Evolutionary conservation across 2,888 invertebrate genomes (phyloP).

Genomic region (Amblyjoppa proteus): DNA sequence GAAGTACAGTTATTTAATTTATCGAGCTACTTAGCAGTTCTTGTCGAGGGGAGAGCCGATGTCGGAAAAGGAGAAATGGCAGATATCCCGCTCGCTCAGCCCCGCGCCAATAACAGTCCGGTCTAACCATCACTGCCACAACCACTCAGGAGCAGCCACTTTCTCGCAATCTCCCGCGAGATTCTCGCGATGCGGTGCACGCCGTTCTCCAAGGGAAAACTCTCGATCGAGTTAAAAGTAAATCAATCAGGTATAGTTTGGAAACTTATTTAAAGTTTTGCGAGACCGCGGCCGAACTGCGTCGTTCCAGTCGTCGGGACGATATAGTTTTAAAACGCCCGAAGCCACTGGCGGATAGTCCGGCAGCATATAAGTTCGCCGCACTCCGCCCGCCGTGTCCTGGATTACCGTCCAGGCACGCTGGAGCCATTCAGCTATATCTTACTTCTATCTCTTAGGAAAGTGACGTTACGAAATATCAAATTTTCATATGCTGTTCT

Average conservation of each 20-base stretch:
- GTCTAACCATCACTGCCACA: conserved; percentile 44
- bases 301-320: conserved; percentile 23
- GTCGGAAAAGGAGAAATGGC: conserved; percentile 25
- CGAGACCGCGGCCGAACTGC: conserved; percentile 38
- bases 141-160: conserved; percentile 31
- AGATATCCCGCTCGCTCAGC: neutral
- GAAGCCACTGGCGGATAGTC: conserved; percentile 36
- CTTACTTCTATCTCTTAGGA: neutral
- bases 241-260: conserved; percentile 80
- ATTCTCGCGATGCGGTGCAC: conserved; percentile 63
- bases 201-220: conserved; percentile 43
- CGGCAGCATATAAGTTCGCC: conserved; percentile 7
- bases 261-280: conserved; percentile 80
- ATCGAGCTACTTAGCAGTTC: neutral
- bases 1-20: conserved; percentile 11
- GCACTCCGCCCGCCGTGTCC: conserved; percentile 17
- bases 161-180: conserved; percentile 47
- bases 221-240: conserved; percentile 79
- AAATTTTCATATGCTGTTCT: neutral
- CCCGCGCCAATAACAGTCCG: conserved; percentile 28
- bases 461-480: neutral
- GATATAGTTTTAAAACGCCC: conserved; percentile 52
- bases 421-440: neutral
- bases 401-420: conserved; percentile 22
- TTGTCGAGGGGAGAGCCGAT: conserved; percentile 28